Base-by-base conservation (phyloP, 1,140 invertebrate species). In the Dermatophagoides farinae region DNA sequence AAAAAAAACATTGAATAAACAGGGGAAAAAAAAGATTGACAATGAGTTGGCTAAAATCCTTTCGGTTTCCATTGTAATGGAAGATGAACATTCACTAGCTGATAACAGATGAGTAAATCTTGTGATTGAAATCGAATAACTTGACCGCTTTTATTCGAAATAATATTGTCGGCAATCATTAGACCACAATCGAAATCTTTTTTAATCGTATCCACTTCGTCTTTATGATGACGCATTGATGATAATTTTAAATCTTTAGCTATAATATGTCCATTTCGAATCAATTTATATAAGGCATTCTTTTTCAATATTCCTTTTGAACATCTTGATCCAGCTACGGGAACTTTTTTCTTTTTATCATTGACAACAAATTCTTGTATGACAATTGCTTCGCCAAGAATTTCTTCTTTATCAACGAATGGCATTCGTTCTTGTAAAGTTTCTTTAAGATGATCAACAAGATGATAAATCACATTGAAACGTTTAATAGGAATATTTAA, bases 381-480 rank as follows among this genome's bases (percentile, higher is more conserved):
- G 16, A 96, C 83, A 65, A 80, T 81, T 2, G 89, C 91, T 77
- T 90, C 83, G 6, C 90, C 86, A 62, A 86, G 63, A 44, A 82
- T 61, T 69, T 90, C 82, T 72, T 95, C 88, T 20, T 79, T 76
- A 61, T 82, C 76, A 49, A 78, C 68, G 20, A 71, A 63, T 1
- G 88, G 88, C 65, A 96, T 73, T 67, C 77, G 74, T n/a, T 70
- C 73, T 65, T 77, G 83, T 20, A 96, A 79, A 71, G 88, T 81
- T 53, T 79, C 74, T 69, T 87, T 88, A 0, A 97, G 67, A 72
- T 90, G 83, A 69, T 95, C 88, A 11, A 96, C 78, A 44, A 96
- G 72, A 66, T 84, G 83, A 72, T 96, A 96, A 64, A 97, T 95
- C 11, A 97, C 78, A 72, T 91, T 92, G 70, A 81, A 79, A 41